phyloP scores from a whole-genome alignment of 2,113 vertebrate genomes.

The Acanthisitta chloris region DNA sequence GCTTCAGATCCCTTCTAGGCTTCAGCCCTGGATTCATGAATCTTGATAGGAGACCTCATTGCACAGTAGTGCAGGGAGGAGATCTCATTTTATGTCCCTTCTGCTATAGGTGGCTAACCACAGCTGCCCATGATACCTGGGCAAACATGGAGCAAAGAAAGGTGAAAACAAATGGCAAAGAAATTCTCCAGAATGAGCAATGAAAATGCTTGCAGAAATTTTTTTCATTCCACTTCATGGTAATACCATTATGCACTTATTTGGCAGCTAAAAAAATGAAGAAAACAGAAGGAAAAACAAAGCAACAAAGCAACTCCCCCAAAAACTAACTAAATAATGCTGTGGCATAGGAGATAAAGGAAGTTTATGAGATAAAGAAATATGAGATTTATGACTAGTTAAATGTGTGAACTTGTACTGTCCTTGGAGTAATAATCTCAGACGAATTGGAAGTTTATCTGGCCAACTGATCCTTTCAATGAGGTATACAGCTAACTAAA shows the following conservation, averaged over 20 bases:
- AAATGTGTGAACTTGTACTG: not conserved
- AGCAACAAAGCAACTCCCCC: fast-evolving
- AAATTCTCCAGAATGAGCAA: not conserved
- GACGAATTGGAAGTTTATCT: not conserved
- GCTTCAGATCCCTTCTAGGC: not conserved
- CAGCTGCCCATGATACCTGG: not conserved
- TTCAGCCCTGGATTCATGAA: not conserved
- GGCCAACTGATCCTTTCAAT: not conserved
- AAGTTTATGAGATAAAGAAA: not conserved
- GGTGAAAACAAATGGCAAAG: not conserved
- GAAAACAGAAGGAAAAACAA: fast-evolving
- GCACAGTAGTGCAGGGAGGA: not conserved
- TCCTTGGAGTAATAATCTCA: not conserved
- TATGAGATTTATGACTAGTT: not conserved
- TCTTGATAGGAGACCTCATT: not conserved
- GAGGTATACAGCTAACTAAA: not conserved
- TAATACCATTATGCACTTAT: not conserved
- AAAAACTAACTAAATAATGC: not conserved
- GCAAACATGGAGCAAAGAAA: not conserved
- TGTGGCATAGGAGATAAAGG: not conserved
- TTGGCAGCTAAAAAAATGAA: not conserved
- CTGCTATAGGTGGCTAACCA: not conserved
- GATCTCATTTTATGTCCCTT: not conserved
- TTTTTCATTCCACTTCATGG: not conserved
- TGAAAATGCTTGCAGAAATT: not conserved